These are phyloP conservation scores for Babylonia areolata DNA, from an alignment of 1,140 invertebrate genomes.

Conservation along the genomic window DNA sequence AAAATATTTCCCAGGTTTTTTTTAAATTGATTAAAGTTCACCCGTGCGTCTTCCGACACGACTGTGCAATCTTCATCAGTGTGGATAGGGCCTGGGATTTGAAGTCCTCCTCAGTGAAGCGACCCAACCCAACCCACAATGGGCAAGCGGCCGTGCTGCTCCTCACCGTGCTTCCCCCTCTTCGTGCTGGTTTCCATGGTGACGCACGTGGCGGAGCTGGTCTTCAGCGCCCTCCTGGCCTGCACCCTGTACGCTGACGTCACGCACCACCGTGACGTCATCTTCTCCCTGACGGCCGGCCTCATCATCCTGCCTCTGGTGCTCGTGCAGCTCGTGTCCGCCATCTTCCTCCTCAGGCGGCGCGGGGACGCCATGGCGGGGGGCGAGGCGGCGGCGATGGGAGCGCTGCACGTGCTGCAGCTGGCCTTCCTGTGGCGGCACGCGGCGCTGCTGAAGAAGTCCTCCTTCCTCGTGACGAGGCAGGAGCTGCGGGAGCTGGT, in stretches of 20 bases:
- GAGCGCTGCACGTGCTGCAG: slow-evolving; percentile 85
- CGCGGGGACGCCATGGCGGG: slow-evolving; percentile 54
- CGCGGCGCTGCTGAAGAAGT: slow-evolving; percentile 89
- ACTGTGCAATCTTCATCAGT: background rate
- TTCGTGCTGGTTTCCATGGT: slow-evolving; percentile 57
- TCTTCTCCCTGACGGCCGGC: slow-evolving; percentile 62
- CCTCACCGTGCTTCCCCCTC: slow-evolving; percentile 53
- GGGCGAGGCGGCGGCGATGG: slow-evolving; percentile 47
- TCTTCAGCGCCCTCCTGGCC: slow-evolving; percentile 47
- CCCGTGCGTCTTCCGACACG: background rate
- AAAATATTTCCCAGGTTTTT: background rate
- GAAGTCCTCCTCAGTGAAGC: background rate
- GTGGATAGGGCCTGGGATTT: too few relatives aligned
- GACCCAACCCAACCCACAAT: too few relatives aligned
- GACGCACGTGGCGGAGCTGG: slow-evolving; percentile 58
- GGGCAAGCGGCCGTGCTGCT: slow-evolving; percentile 39
- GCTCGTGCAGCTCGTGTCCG: slow-evolving; percentile 62
- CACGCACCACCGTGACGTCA: slow-evolving; percentile 40
- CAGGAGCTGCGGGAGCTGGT: slow-evolving; percentile 87
- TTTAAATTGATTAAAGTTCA: background rate
- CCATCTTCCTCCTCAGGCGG: slow-evolving; percentile 58
- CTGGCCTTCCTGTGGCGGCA: slow-evolving; percentile 93
- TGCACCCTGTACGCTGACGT: slow-evolving; percentile 34
- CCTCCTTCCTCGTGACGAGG: slow-evolving; percentile 88
- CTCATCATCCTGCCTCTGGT: slow-evolving; percentile 63